phyloP scores from a whole-genome alignment of 2,113 vertebrate genomes.

The Corythornis vintsioides region DNA sequence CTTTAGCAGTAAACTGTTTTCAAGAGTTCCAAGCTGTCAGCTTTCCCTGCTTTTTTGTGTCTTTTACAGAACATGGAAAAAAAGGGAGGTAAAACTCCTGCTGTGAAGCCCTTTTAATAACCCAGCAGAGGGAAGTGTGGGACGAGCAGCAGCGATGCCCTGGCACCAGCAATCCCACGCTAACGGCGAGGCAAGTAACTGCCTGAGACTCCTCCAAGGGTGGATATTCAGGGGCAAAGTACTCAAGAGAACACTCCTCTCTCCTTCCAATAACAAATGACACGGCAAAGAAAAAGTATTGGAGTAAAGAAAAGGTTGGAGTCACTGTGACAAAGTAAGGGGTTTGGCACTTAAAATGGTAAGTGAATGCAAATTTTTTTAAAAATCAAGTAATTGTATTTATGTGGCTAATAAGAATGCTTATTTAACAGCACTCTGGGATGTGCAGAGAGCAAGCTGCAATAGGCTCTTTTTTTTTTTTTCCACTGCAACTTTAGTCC shows the following conservation, averaged over 20 bases:
- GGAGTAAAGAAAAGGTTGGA: not conserved
- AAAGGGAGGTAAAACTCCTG: not conserved
- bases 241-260: not conserved
- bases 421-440: constrained; percentile 33
- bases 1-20: not conserved
- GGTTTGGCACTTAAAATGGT: not conserved
- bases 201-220: not conserved
- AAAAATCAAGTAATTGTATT: not conserved
- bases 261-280: not conserved
- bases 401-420: not conserved
- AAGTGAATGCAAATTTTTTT: not conserved
- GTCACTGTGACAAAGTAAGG: not conserved
- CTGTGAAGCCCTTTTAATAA: not conserved
- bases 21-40: not conserved
- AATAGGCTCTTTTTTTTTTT: not conserved
- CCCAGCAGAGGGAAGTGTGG: not conserved
- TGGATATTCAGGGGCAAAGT: not conserved
- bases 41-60: not conserved
- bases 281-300: not conserved
- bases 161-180: not conserved
- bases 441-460: not conserved
- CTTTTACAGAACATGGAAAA: not conserved
- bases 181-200: not conserved
- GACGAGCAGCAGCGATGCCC: not conserved
- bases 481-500: not conserved